Evolutionary conservation across 2,888 invertebrate species (phyloP), one percentile per base, ranked within the genome.

Genomic region (Scaptomyza tumidula): DNA sequence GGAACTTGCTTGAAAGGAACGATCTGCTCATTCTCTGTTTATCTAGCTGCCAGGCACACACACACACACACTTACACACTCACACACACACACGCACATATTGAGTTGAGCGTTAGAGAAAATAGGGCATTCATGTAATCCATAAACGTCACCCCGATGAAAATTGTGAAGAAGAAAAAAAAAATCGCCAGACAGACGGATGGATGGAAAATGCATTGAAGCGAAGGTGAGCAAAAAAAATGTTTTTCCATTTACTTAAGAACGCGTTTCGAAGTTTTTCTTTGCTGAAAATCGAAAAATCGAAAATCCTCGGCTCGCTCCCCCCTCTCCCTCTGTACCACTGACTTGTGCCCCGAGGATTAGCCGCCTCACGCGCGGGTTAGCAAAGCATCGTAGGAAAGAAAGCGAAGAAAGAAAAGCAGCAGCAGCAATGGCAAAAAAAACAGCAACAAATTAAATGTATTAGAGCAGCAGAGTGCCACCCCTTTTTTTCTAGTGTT

Each of bases 81-180:
- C 7, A 35, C n/a, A 52, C 31, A 37, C 16, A 29, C 24, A 49
- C 31, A 13, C 31, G 19, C 19, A 62, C 45, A 44, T 24, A 29
- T 33, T 1, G 11, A 35, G 54, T n/a, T 16, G 2, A 62, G 14
- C 14, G 7, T 5, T 54, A 45, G n/a, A 29, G 37, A 71, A 78
- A 78, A 78, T 86, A 63, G 81, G 81, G 75, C 73, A 78, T 78
- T 75, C 80, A 68, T 82, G 82, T 89, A 90, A 89, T 88, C 90
- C 80, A 89, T 88, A 88, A 90, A 90, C 90, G 88, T 89, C 90
- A 90, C 65, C 73, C 81, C 69, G 54, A 66, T 49, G 60, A 65
- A 73, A 71, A 75, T 74, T 58, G 71, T 70, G 78, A 67, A 80
- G 9, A 7, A 31, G 1, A 31, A 31, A 9, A 31, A 31, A 9